Percentiles rank a stretch among this genome's conserved stretches.
These are phyloP conservation scores for Sardinella longiceps DNA, from an alignment of 2,797 vertebrate genomes.

Conservation along the genomic window DNA sequence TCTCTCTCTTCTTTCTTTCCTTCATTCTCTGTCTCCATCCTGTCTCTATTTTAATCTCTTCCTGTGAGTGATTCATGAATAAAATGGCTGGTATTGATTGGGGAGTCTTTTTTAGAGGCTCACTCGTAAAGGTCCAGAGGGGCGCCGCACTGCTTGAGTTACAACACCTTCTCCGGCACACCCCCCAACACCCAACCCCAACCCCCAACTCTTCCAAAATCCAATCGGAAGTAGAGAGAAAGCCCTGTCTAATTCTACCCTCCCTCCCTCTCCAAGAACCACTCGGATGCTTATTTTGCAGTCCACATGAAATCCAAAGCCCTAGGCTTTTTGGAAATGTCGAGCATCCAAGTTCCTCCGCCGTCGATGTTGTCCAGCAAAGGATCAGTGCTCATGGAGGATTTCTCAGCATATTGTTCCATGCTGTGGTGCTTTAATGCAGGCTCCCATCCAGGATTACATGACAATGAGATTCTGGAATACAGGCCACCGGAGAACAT, in stretches of 20 bases:
- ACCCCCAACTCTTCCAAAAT: neutral
- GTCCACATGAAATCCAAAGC: neutral
- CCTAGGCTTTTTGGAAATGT: neutral
- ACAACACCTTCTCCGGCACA: neutral
- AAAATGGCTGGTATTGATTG: conserved; percentile 41
- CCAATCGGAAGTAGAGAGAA: neutral
- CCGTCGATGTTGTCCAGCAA: conserved; percentile 31
- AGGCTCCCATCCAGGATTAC: conserved; percentile 22
- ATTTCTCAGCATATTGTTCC: conserved; percentile 43
- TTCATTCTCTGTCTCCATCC: neutral
- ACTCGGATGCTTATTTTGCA: neutral
- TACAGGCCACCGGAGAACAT: neutral
- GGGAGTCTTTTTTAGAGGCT: conserved; percentile 1
- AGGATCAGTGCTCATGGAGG: conserved; percentile 10
- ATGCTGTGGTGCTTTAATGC: conserved; percentile 36
- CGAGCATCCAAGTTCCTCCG: neutral
- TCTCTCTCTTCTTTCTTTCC: neutral
- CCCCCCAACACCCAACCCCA: neutral
- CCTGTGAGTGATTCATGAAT: conserved; percentile 41
- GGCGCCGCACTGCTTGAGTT: neutral
- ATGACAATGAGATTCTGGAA: neutral
- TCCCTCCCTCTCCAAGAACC: neutral
- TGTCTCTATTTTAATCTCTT: conserved; percentile 49
- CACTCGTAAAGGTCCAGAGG: neutral
- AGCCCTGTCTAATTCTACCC: neutral